phyloP scores from a whole-genome alignment of 2,797 vertebrate genomes.

The Geotrypetes seraphini region DNA sequence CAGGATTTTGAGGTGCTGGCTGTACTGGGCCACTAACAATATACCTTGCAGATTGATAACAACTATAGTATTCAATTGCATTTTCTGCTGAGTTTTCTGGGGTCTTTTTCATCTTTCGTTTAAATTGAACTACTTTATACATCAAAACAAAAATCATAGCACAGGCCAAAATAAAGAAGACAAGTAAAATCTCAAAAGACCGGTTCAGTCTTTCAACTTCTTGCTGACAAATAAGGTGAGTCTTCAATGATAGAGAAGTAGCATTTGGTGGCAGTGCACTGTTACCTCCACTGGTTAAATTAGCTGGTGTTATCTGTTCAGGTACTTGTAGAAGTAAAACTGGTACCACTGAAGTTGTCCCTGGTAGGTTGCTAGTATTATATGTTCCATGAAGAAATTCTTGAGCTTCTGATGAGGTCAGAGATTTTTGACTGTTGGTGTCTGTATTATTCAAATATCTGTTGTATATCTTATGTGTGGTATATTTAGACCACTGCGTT shows the following conservation, averaged over 20 bases:
- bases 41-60: constrained; percentile 61
- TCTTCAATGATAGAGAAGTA: constrained; percentile 38
- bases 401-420: constrained; percentile 20
- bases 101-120: constrained; percentile 39
- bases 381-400: constrained; percentile 10
- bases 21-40: constrained; percentile 37
- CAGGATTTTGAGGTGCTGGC: constrained; percentile 21
- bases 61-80: constrained; percentile 60
- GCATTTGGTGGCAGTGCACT: constrained; percentile 19
- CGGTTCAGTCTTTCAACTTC: constrained; percentile 47
- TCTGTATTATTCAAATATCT: constrained; percentile 17
- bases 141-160: constrained; percentile 47
- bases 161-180: constrained; percentile 61
- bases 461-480: not conserved
- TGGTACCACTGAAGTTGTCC: constrained; percentile 7
- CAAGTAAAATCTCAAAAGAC: constrained; percentile 59
- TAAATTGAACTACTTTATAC: constrained; percentile 52
- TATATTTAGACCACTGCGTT: constrained; percentile 36
- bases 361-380: constrained; percentile 14
- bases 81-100: constrained; percentile 48
- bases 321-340: constrained; percentile 21
- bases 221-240: constrained; percentile 43
- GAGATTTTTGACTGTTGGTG: constrained; percentile 5
- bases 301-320: constrained; percentile 23
- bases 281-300: constrained; percentile 23